These are phyloP conservation scores for Onychomys arenicola DNA, from an alignment of 2,797 vertebrate genomes.

Conservation along the genomic window DNA sequence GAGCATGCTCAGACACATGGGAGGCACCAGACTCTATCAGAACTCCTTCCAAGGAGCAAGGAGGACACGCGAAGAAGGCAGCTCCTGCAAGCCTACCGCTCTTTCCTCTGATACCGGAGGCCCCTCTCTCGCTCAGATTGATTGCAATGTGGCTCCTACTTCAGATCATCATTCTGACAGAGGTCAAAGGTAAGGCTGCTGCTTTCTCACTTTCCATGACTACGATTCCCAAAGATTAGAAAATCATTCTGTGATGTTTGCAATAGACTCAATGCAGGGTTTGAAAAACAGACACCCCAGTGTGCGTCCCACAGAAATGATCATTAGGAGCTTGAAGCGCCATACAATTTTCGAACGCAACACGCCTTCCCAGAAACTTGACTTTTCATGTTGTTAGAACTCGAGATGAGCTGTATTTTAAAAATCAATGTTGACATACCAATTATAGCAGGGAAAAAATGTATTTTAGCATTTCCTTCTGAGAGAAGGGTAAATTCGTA, in stretches of 20 bases:
- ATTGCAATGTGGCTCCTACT: conserved; percentile 72
- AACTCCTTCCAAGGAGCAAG: conserved; percentile 58
- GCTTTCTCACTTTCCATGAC: conserved; percentile 38
- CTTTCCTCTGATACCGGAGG: conserved; percentile 34
- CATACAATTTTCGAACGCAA: conserved; percentile 12
- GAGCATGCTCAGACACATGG: conserved; percentile 65
- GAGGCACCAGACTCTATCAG: conserved; percentile 51
- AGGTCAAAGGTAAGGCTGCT: conserved; percentile 72
- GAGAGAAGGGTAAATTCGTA: not conserved
- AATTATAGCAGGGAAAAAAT: not conserved
- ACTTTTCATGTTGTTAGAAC: conserved; percentile 17
- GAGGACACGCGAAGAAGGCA: not conserved
- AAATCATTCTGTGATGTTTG: not conserved
- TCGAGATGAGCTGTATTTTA: conserved; percentile 19
- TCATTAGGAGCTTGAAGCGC: not conserved
- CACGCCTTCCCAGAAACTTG: conserved; percentile 5
- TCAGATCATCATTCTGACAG: conserved; percentile 62
- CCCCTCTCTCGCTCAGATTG: conserved; percentile 32
- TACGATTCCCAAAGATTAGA: not conserved
- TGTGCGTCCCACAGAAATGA: not conserved
- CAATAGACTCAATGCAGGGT: not conserved
- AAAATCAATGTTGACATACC: not conserved
- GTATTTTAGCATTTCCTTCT: conserved; percentile 27
- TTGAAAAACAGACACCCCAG: not conserved
- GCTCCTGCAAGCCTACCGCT: not conserved